Evolutionary conservation across 2,113 vertebrate genomes (phyloP).

Genomic region (Trinectes maculatus): DNA sequence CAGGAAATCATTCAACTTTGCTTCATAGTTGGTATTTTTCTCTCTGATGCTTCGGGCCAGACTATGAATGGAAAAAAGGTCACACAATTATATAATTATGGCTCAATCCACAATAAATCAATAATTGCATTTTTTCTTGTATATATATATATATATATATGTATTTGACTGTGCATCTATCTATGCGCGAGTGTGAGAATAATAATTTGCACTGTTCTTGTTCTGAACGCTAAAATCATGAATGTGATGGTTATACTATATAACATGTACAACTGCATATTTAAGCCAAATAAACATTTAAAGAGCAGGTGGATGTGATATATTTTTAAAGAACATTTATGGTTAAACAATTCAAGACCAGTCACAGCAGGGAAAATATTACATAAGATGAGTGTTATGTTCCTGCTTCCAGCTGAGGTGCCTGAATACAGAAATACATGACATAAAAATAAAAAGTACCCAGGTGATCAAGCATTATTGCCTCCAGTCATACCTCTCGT

Average conservation of each 20-base stretch:
- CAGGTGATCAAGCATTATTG: neutral
- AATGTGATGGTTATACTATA: neutral
- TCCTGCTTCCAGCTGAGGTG: neutral
- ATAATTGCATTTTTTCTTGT: neutral
- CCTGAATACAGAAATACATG: neutral
- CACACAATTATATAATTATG: neutral
- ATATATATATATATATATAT: too few relatives aligned
- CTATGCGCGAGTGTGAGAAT: too few relatives aligned
- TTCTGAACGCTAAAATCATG: neutral
- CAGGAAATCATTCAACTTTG: slow-evolving; percentile 68
- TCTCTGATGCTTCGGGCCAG: slow-evolving; percentile 73
- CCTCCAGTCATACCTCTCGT: slow-evolving; percentile 75
- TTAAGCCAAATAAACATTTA: too few relatives aligned
- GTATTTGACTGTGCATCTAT: too few relatives aligned
- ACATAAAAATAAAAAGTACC: neutral
- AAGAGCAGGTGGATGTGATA: too few relatives aligned
- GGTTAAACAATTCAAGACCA: neutral
- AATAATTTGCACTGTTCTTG: neutral
- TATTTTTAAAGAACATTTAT: too few relatives aligned
- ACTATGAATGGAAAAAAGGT: slow-evolving; percentile 66
- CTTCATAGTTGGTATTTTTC: slow-evolving; percentile 75
- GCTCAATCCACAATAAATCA: neutral
- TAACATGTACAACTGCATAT: neutral
- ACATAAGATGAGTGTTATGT: too few relatives aligned
- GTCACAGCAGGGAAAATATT: neutral